These are phyloP conservation scores for Atta cephalotes DNA, from an alignment of 1,140 invertebrate genomes.

Conservation along the genomic window DNA sequence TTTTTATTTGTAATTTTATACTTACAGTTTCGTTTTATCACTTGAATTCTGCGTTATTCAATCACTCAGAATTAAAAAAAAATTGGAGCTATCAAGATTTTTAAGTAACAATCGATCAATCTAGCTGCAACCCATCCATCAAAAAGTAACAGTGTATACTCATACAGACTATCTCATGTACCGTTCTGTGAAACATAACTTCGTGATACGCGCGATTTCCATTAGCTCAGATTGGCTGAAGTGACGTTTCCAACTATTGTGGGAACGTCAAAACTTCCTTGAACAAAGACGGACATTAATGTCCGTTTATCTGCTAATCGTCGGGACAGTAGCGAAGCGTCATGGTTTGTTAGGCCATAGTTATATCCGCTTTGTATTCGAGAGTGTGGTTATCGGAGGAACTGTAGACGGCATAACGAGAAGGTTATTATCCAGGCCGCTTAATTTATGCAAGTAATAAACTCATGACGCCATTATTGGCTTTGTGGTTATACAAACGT, in stretches of 20 bases:
- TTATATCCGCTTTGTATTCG: constrained; percentile 61
- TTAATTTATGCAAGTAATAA: constrained; percentile 66
- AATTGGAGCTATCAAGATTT: not conserved
- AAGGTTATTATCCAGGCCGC: constrained; percentile 56
- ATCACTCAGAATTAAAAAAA: not conserved
- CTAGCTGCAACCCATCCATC: not conserved
- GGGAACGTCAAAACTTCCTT: constrained; percentile 33
- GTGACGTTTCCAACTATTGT: constrained; percentile 41
- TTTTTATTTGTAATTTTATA: not conserved
- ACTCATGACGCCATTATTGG: constrained; percentile 57
- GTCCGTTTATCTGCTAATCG: constrained; percentile 57
- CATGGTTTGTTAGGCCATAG: constrained; percentile 51
- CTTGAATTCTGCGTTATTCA: not conserved
- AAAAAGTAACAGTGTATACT: not conserved
- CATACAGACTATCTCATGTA: not conserved
- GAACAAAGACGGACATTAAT: constrained; percentile 55
- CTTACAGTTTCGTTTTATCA: not conserved
- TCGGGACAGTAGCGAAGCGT: constrained; percentile 39
- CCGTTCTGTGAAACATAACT: constrained; percentile 11
- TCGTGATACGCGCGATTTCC: not conserved
- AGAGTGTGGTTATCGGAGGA: constrained; percentile 55
- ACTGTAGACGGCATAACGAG: constrained; percentile 63
- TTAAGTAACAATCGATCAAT: constrained; percentile 1
- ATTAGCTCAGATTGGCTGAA: constrained; percentile 44
- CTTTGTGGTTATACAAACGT: constrained; percentile 46